Percentiles rank a stretch among this genome's conserved stretches.
phyloP scores from a whole-genome alignment of 2,113 vertebrate genomes.

The Trichechus manatus region DNA sequence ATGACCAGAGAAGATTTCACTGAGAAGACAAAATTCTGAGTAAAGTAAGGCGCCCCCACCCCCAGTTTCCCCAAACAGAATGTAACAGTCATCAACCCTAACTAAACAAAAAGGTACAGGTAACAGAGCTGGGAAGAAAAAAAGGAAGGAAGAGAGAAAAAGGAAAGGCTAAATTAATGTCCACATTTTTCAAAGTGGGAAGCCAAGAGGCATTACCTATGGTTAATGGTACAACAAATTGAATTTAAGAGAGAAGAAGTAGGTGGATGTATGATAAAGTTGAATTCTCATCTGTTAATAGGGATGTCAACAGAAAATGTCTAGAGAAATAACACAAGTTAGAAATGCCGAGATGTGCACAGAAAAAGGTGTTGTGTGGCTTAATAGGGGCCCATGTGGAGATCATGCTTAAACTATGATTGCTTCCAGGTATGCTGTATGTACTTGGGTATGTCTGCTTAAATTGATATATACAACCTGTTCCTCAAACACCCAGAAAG shows the following conservation, averaged over 20 bases:
- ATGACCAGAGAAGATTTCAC: not conserved
- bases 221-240: not conserved
- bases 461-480: not conserved
- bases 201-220: not conserved
- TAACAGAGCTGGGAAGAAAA: not conserved
- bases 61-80: not conserved
- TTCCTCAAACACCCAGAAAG: not conserved
- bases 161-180: not conserved
- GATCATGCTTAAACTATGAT: not conserved
- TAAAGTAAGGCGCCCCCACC: not conserved
- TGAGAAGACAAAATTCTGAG: not conserved
- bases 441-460: not conserved
- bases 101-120: not conserved
- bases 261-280: not conserved
- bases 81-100: not conserved
- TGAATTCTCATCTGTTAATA: not conserved
- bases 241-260: not conserved
- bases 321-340: too few species aligned
- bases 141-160: not conserved
- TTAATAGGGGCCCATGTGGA: not conserved
- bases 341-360: not conserved
- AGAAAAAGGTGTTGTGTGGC: not conserved
- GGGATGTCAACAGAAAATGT: too few species aligned
- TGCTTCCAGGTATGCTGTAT: not conserved
- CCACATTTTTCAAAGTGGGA: not conserved